Evolutionary conservation across 2,113 vertebrate species (phyloP), one percentile per base, ranked within the genome.

Genomic region (Mustela lutreola): DNA sequence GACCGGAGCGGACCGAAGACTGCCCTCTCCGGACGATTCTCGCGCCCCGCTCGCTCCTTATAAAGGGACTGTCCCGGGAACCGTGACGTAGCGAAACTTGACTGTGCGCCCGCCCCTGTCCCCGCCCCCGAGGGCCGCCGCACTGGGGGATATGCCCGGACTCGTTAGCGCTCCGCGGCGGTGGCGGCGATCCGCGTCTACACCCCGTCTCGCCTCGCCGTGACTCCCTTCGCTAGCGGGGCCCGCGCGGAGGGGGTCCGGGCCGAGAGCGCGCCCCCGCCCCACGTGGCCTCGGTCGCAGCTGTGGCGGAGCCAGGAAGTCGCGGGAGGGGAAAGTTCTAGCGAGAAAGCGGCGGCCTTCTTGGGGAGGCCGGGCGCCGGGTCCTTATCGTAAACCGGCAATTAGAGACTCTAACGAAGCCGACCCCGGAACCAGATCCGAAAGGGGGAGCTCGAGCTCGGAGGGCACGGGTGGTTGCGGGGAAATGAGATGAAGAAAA

Each of bases 31-130:
- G 0, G 6, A 91, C n/a, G 28, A 65, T 16, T 65, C 63, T 33
- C 1, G 39, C 1, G 33, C 56, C 58, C 45, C 96, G 81, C 60
- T n/a, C 93, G 10, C 4, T 0, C 8, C 14, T 12, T 31, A 63
- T 2, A 18, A 18, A 19, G 1, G 36, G 36, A 36, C 36, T 36
- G 36, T 36, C 36, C 36, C 36, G 36, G 36, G 92, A 24, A 28
- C 73, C 1, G 93, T 98, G 97, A 98, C 97, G 98, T 89, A 67
- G 16, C 0, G 85, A 94, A 93, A 90, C 86, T 8, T 18, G 56
- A 56, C 31, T 6, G 85, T 28, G 16, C 48, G n/a, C 87, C 78
- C 95, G 67, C 84, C 96, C 89, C 53, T 14, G 12, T 14, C 39
- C 76, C 84, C 87, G 87, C 93, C 91, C 65, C n/a, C 76, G 10